Conservation (phyloP, 2,888 invertebrate species). For the Allacma fusca region DNA sequence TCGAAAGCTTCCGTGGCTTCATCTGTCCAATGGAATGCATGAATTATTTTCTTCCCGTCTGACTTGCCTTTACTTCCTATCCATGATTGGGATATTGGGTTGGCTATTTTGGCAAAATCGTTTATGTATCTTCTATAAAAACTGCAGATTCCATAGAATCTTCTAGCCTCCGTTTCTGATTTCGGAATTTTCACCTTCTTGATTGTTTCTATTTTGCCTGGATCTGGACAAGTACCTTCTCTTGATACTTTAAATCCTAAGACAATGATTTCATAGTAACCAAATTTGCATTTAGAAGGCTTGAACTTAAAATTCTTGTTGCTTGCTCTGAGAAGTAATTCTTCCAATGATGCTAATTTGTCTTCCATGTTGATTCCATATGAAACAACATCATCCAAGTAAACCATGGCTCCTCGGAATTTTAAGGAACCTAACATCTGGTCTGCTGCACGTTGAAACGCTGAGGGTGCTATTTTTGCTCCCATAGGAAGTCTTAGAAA, state of each 20-base stretch:
- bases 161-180: not conserved
- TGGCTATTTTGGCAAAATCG: not conserved
- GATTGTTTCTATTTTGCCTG: not conserved
- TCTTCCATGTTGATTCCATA: not conserved
- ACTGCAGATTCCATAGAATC: not conserved
- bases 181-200: not conserved
- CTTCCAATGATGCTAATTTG: not conserved
- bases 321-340: not conserved
- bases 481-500: constrained; percentile 18
- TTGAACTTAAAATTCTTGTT: not conserved
- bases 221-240: not conserved
- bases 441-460: constrained; percentile 22
- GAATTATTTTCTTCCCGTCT: not conserved
- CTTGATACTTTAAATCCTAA: not conserved
- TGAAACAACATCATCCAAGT: constrained; percentile 38
- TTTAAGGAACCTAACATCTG: constrained; percentile 26
- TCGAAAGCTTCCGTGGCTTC: not conserved
- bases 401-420: constrained; percentile 35
- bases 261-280: not conserved
- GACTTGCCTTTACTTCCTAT: not conserved
- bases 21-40: not conserved
- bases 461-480: not conserved
- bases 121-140: not conserved
- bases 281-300: not conserved
- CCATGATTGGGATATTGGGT: not conserved